Conservation (phyloP, 2,888 invertebrate species). For the Pemphredon lugubris region DNA sequence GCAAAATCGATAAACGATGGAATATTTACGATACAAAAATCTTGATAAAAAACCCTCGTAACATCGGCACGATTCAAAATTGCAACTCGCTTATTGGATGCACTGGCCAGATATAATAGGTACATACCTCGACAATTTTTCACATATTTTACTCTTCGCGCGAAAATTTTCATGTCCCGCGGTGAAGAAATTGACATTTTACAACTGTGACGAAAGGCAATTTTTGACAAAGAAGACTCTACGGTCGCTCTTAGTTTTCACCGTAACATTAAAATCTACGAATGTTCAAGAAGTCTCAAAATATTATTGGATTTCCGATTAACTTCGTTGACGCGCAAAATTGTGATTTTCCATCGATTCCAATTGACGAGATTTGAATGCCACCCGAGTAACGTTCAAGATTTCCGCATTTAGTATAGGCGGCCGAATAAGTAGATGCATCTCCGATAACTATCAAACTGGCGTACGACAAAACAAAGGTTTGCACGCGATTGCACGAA, state of each 20-base stretch:
- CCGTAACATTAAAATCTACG: constrained; percentile 10
- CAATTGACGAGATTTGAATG: too few relatives aligned
- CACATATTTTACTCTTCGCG: not conserved
- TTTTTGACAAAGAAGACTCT: constrained; percentile 3
- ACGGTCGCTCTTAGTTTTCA: constrained; percentile 8
- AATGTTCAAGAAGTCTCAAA: constrained; percentile 22
- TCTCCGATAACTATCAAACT: too few relatives aligned
- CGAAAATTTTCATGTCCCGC: constrained; percentile 19
- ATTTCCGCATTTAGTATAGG: not conserved
- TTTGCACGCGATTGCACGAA: too few relatives aligned
- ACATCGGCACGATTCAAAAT: not conserved
- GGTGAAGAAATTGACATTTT: constrained; percentile 47
- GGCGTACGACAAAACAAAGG: too few relatives aligned
- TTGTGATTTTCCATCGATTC: too few relatives aligned
- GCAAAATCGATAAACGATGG: not conserved
- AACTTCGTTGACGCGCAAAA: constrained; percentile 27
- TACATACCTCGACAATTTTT: not conserved
- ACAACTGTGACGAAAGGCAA: constrained; percentile 33
- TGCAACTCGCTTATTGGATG: not conserved
- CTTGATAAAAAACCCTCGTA: not conserved
- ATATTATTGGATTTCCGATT: constrained; percentile 35
- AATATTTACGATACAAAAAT: constrained; percentile 3
- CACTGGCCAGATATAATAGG: too few relatives aligned
- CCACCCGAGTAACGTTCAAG: too few relatives aligned
- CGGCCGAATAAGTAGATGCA: too few relatives aligned